phyloP scores from a whole-genome alignment of 2,888 invertebrate species.

The Strigamia crassipes region DNA sequence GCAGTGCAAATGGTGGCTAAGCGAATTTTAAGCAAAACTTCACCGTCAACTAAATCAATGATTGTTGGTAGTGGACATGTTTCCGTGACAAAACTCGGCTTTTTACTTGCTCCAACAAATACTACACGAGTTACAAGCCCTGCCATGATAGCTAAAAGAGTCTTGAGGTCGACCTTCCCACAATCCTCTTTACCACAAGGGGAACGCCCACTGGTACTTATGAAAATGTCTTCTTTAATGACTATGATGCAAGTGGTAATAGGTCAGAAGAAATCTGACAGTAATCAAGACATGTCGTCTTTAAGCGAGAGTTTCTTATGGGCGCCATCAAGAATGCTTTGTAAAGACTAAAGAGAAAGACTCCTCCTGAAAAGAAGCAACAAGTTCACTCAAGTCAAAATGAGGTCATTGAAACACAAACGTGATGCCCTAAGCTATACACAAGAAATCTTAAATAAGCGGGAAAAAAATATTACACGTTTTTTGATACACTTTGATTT shows the following conservation, averaged over 20 bases:
- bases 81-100: slow-evolving; percentile 51
- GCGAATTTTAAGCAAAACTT: slow-evolving; percentile 51
- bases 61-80: slow-evolving; percentile 49
- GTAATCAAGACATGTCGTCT: background rate
- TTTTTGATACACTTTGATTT: background rate
- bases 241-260: background rate
- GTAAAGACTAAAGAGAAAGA: background rate
- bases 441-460: background rate
- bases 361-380: background rate
- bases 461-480: background rate
- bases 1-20: slow-evolving; percentile 53
- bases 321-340: background rate
- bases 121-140: slow-evolving; percentile 50
- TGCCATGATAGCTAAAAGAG: slow-evolving; percentile 38
- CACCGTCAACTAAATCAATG: slow-evolving; percentile 50
- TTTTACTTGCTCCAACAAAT: slow-evolving; percentile 51
- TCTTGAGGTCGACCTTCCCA: slow-evolving; percentile 43
- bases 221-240: background rate
- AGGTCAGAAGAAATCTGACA: background rate
- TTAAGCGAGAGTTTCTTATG: background rate
- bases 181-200: slow-evolving; percentile 16
- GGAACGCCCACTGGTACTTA: background rate
- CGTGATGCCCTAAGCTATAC: background rate
- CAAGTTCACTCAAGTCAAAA: background rate
- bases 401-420: background rate